phyloP scores from a whole-genome alignment of 2,113 vertebrate species.

The Leptodactylus fuscus region DNA sequence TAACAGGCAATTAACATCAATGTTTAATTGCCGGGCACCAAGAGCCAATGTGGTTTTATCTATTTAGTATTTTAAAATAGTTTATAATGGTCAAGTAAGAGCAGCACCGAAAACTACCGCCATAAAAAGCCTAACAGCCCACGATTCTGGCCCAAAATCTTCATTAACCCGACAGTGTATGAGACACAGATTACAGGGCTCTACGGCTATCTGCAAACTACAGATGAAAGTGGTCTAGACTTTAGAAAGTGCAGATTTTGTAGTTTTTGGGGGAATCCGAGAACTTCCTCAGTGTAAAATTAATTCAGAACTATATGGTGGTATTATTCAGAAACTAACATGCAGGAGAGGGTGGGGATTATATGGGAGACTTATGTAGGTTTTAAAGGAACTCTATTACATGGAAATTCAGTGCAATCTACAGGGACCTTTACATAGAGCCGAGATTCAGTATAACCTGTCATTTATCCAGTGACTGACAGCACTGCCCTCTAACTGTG shows the following conservation, averaged over 20 bases:
- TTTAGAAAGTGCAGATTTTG: background rate
- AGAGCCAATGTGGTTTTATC: conserved; percentile 1
- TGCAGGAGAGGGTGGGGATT: no score
- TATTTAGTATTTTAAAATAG: conserved; percentile 46
- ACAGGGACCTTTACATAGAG: no score
- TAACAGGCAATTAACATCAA: conserved; percentile 30
- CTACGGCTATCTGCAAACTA: background rate
- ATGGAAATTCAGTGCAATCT: no score
- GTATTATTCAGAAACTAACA: no score
- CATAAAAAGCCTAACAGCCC: conserved; percentile 20
- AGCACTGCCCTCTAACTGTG: no score
- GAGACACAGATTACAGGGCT: background rate
- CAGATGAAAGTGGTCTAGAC: background rate
- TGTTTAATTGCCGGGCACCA: background rate
- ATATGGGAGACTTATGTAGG: no score
- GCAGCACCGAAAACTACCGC: background rate
- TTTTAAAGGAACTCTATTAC: no score
- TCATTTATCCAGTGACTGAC: no score
- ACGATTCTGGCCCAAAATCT: background rate
- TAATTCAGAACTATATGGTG: no score
- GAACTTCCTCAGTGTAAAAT: no score
- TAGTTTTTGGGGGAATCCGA: no score
- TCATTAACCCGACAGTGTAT: background rate
- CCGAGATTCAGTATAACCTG: no score
- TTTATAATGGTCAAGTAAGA: conserved; percentile 34